A percentile compares a stretch with the other conserved stretches of the same genome.
Conservation (phyloP, 2,888 invertebrate species). For the Prosopocoilus inquinatus region DNA sequence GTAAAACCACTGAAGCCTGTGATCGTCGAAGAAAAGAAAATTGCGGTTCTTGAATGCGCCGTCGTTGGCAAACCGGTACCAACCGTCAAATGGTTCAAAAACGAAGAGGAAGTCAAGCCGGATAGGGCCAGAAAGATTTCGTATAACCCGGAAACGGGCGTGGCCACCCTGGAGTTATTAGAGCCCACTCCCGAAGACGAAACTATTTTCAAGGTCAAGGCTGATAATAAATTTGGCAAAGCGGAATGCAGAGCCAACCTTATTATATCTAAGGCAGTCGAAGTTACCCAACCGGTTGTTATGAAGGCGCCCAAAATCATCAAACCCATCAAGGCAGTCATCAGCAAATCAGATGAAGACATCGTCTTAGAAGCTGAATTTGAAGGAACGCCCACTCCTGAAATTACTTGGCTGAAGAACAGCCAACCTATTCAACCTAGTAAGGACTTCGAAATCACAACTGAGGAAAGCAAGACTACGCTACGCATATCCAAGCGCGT, state of each 20-base stretch:
- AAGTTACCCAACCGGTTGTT: slow-evolving; percentile 54
- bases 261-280: slow-evolving; percentile 55
- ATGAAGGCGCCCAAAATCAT: slow-evolving; percentile 72
- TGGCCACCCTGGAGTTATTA: slow-evolving; percentile 62
- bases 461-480: slow-evolving; percentile 62
- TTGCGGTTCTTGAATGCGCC: slow-evolving; percentile 64
- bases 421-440: slow-evolving; percentile 70
- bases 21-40: slow-evolving; percentile 61
- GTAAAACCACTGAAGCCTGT: slow-evolving; percentile 64
- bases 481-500: slow-evolving; percentile 66
- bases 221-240: slow-evolving; percentile 70
- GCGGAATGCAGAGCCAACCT: slow-evolving; percentile 74
- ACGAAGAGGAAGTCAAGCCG: slow-evolving; percentile 61
- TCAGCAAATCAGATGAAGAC: slow-evolving; percentile 67
- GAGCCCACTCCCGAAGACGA: slow-evolving; percentile 67
- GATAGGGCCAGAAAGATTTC: slow-evolving; percentile 57
- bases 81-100: slow-evolving; percentile 68
- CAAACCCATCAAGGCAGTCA: slow-evolving; percentile 73
- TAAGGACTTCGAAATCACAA: slow-evolving; percentile 60
- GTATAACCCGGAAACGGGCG: slow-evolving; percentile 62
- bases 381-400: slow-evolving; percentile 68
- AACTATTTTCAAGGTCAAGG: slow-evolving; percentile 67
- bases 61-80: slow-evolving; percentile 71
- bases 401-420: slow-evolving; percentile 82
- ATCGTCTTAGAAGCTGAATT: slow-evolving; percentile 70